phyloP scores from a whole-genome alignment of 2,888 invertebrate genomes.

The Brachypterus glaber region DNA sequence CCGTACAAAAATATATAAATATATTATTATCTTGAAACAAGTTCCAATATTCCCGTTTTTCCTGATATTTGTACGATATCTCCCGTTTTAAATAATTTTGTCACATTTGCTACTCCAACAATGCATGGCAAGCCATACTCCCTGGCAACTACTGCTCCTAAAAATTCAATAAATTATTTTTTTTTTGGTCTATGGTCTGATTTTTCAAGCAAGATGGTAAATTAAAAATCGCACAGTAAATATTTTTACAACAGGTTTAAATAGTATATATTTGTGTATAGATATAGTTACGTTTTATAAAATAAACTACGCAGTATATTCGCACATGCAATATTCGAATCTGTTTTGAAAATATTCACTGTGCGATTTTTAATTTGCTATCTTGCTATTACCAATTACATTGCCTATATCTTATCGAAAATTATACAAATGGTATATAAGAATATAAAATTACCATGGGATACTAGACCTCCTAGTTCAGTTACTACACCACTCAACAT shows the following conservation, averaged over 20 bases:
- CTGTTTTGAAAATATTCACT: no score
- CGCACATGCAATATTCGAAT: no score
- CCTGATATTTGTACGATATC: conserved; percentile 48
- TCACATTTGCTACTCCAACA: conserved; percentile 62
- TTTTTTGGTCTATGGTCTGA: no score
- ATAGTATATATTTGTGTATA: no score
- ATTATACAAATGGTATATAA: conserved; percentile 1
- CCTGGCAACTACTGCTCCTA: conserved; percentile 73
- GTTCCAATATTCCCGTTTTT: conserved; percentile 36
- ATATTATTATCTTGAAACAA: no score
- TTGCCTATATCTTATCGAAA: neutral
- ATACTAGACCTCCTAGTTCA: conserved; percentile 73
- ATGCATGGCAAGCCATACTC: conserved; percentile 78
- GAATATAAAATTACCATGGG: conserved; percentile 53
- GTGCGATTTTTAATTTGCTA: no score
- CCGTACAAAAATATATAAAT: no score
- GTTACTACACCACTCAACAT: conserved; percentile 68
- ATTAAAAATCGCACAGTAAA: no score
- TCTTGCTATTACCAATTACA: no score
- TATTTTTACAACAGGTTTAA: conserved; percentile 1
- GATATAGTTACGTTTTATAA: no score
- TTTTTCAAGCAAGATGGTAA: no score
- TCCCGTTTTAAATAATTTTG: conserved; percentile 58
- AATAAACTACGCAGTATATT: no score
- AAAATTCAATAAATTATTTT: conserved; percentile 15